Evolutionary conservation across 2,797 vertebrate genomes (phyloP), one percentile per base, ranked within the genome.

Genomic region (Aldrovandia affinis): DNA sequence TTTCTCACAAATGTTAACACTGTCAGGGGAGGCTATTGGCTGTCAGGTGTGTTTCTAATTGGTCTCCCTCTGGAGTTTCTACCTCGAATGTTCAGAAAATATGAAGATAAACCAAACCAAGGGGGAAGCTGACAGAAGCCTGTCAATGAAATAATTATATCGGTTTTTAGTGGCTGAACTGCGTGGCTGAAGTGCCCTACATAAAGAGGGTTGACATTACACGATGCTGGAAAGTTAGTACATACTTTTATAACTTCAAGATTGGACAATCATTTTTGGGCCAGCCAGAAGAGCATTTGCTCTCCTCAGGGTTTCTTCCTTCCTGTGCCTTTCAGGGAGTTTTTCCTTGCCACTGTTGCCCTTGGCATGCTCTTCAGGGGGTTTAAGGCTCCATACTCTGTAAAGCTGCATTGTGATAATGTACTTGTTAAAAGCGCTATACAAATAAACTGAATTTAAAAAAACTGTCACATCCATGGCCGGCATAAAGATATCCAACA

Each of bases 91-190:
- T 47, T 6, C 22, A 9, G 22, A 44, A 77, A 22, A 77, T 77
- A 77, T 77, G n/a, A n/a, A 77, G 42, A 77, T 73, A 77, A 77
- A 77, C 73, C 20, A 44, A 39, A 14, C 20, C 68, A 47, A 25
- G 7, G 42, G 42, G 9, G 73, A 77, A 73, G 39, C 39, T 42
- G 68, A 42, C 68, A 39, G 68, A 39, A 39, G 20, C 30, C 68
- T 73, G 18, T 73, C 33, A 20, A n/a, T 39, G 7, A 22, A 73
- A 39, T 0, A 22, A 73, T 20, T 33, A 3, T 10, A 33, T 3
- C 14, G 28, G 68, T 8, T 59, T 59, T 20, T 18, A 59, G 57
- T 25, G 22, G 22, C 2, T 5, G 0, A 59, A 59, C 25, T 1
- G 25, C 14, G 33, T 33, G 12, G 18, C 36, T 70, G 28, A 33